A percentile compares a stretch with the other conserved stretches of the same genome.
Evolutionary conservation across 1,140 invertebrate species (phyloP).

Genomic region (Drosophila ercepeae): DNA sequence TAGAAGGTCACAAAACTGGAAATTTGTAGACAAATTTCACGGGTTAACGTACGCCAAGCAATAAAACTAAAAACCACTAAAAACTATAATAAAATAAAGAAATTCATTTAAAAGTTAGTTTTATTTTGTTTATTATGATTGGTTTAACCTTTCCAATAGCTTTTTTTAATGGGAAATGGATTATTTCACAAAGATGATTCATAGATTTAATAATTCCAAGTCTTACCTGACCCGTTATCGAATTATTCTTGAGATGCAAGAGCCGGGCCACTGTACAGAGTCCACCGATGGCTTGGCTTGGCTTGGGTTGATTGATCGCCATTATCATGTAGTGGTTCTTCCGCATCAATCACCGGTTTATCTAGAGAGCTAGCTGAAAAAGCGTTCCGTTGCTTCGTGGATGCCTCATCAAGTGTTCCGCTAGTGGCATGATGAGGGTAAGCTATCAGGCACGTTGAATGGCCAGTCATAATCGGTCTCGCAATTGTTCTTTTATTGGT

Average conservation of each 20-base stretch:
- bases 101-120: too few species aligned
- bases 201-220: not conserved
- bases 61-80: not conserved
- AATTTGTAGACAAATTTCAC: not conserved
- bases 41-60: not conserved
- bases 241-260: not conserved
- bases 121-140: too few species aligned
- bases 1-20: not conserved
- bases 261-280: slow-evolving; percentile 28
- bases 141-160: too few species aligned
- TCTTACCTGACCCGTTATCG: not conserved
- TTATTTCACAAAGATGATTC: not conserved
- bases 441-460: slow-evolving; percentile 35
- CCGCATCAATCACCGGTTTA: slow-evolving; percentile 61
- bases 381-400: slow-evolving; percentile 33
- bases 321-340: slow-evolving; percentile 56
- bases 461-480: slow-evolving; percentile 47
- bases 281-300: slow-evolving; percentile 18
- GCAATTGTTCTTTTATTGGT: slow-evolving; percentile 60
- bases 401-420: slow-evolving; percentile 42
- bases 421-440: slow-evolving; percentile 20
- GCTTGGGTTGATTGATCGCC: slow-evolving; percentile 42
- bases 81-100: not conserved
- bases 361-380: slow-evolving; percentile 9
- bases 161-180: not conserved